These are phyloP conservation scores for Dicentrarchus labrax DNA, from an alignment of 2,113 vertebrate genomes.

Conservation along the genomic window DNA sequence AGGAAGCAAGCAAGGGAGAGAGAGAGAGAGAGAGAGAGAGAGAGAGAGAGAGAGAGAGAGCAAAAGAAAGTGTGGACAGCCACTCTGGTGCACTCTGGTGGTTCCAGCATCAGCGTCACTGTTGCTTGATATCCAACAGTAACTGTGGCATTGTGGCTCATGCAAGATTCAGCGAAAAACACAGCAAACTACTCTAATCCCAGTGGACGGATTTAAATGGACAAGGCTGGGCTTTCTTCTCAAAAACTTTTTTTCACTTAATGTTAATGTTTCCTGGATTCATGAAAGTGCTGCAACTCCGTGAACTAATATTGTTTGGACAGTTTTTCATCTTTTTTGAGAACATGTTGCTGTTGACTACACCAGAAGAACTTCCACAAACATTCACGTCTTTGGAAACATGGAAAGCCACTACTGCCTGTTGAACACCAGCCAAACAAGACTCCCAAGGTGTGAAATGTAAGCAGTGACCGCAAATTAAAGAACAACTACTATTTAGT, in stretches of 20 bases:
- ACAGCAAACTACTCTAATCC: slow-evolving; percentile 22
- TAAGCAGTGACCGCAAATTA: slow-evolving; percentile 39
- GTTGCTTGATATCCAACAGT: slow-evolving; percentile 71
- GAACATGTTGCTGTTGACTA: slow-evolving; percentile 50
- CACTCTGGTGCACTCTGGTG: slow-evolving; percentile 77
- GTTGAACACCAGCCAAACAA: slow-evolving; percentile 29
- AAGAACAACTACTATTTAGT: not conserved
- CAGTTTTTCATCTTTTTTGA: slow-evolving; percentile 46
- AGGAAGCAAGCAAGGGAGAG: too few species aligned
- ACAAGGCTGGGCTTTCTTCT: slow-evolving; percentile 27
- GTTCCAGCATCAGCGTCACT: slow-evolving; percentile 76
- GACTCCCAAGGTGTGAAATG: slow-evolving; percentile 48
- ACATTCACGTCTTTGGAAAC: slow-evolving; percentile 31
- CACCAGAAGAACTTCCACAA: slow-evolving; percentile 45
- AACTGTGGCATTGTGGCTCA: slow-evolving; percentile 63
- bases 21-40: too few species aligned
- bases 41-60: slow-evolving; percentile 38
- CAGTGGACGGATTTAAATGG: slow-evolving; percentile 58
- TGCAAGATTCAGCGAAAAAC: slow-evolving; percentile 42
- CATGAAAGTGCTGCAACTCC: slow-evolving; percentile 28
- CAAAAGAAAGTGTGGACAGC: slow-evolving; percentile 69
- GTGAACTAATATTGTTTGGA: slow-evolving; percentile 40
- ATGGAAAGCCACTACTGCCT: slow-evolving; percentile 43
- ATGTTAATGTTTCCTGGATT: slow-evolving; percentile 35
- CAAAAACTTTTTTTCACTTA: slow-evolving; percentile 44